Percentiles rank a stretch among this genome's conserved stretches.
phyloP scores from a whole-genome alignment of 2,888 invertebrate genomes.

The Ichneumoninae sp. region DNA sequence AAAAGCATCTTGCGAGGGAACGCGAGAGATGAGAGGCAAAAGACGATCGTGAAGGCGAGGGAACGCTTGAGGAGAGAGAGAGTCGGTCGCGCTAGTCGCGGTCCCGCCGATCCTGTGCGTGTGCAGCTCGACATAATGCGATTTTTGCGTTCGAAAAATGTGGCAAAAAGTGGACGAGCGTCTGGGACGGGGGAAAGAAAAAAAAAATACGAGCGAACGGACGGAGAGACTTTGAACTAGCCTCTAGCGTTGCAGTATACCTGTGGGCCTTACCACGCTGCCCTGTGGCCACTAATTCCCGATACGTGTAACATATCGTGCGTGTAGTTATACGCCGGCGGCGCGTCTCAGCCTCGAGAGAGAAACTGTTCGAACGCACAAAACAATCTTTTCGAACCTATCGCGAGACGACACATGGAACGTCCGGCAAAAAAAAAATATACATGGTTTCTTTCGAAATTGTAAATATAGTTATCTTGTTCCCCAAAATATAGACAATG shows the following conservation, averaged over 20 bases:
- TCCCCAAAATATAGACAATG: neutral
- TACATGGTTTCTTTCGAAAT: neutral
- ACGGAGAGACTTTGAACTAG: slow-evolving; percentile 28
- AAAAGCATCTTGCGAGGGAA: slow-evolving; percentile 68
- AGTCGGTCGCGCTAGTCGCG: slow-evolving; percentile 33
- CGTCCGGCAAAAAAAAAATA: neutral
- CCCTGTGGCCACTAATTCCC: slow-evolving; percentile 24
- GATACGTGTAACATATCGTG: slow-evolving; percentile 15
- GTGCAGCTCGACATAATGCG: slow-evolving; percentile 72
- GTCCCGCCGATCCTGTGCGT: slow-evolving; percentile 53
- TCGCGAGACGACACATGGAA: neutral
- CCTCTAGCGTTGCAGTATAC: slow-evolving; percentile 32
- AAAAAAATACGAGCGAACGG: slow-evolving; percentile 28
- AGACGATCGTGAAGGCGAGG: slow-evolving; percentile 34
- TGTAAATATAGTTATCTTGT: neutral
- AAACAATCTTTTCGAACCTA: slow-evolving; percentile 23
- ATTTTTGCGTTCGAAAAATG: slow-evolving; percentile 75
- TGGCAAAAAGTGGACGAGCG: slow-evolving; percentile 72
- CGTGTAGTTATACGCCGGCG: slow-evolving; percentile 2
- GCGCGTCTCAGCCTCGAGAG: slow-evolving; percentile 13
- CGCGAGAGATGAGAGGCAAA: slow-evolving; percentile 47
- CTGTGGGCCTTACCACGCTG: slow-evolving; percentile 23
- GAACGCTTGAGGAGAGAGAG: slow-evolving; percentile 12
- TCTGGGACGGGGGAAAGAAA: slow-evolving; percentile 27
- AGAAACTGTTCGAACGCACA: slow-evolving; percentile 10